Percentiles rank a stretch among this genome's conserved stretches.
Conservation (phyloP, 2,113 vertebrate species). For the Micronisus gabar region DNA sequence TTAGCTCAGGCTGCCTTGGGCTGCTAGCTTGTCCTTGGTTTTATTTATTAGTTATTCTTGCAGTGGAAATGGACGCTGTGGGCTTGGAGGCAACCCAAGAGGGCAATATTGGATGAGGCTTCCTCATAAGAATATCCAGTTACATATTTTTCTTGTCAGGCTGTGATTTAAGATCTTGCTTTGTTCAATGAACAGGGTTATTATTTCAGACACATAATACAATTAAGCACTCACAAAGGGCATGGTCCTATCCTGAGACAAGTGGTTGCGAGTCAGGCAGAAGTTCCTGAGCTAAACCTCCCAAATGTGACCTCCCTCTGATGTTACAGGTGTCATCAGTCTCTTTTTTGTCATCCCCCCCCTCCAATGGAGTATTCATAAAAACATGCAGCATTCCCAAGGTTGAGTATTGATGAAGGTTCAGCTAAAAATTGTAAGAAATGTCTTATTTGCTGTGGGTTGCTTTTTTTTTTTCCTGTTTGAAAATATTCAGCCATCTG, state of each 20-base stretch:
- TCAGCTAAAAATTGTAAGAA: not conserved
- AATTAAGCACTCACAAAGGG: not conserved
- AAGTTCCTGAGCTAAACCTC: not conserved
- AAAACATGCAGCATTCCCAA: not conserved
- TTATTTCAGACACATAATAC: not conserved
- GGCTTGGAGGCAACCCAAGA: not conserved
- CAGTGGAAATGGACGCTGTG: not conserved
- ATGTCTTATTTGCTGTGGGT: not conserved
- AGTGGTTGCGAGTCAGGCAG: not conserved
- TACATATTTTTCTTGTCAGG: not conserved
- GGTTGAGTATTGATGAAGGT: not conserved
- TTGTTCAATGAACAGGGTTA: not conserved
- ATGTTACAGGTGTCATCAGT: not conserved
- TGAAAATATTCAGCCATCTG: conserved; percentile 44
- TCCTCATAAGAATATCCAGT: not conserved
- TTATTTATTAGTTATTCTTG: conserved; percentile 35
- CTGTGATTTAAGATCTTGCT: not conserved
- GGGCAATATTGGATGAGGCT: not conserved
- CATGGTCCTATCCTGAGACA: not conserved
- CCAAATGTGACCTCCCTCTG: not conserved
- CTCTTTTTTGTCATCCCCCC: accelerated
- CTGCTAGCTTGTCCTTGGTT: not conserved
- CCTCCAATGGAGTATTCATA: not conserved
- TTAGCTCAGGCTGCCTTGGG: not conserved
- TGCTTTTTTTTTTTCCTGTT: not conserved